phyloP scores from a whole-genome alignment of 2,888 invertebrate species.

The Apodemia zela region DNA sequence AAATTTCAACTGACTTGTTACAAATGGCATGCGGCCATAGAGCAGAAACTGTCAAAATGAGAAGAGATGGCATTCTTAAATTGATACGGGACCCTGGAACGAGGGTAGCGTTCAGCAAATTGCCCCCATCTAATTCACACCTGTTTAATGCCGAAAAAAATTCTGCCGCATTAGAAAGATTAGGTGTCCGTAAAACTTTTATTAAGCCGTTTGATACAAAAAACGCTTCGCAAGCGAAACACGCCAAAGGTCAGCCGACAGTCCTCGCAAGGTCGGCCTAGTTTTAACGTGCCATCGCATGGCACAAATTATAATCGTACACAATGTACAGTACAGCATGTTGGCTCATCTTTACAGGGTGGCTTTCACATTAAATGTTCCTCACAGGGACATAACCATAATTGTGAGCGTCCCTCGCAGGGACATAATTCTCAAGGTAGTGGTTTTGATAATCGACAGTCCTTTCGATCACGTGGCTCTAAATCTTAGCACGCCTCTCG shows the following conservation, averaged over 20 bases:
- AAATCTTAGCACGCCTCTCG: too few species aligned
- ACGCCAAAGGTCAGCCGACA: too few species aligned
- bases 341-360: not conserved
- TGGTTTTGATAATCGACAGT: too few species aligned
- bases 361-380: not conserved
- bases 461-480: too few species aligned
- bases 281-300: not conserved
- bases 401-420: not conserved
- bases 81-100: not conserved
- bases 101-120: not conserved
- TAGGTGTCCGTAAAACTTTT: not conserved
- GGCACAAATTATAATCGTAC: not conserved
- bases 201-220: not conserved
- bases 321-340: not conserved
- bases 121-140: not conserved
- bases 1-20: too few species aligned
- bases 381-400: not conserved
- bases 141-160: too few species aligned
- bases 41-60: slow-evolving; percentile 21
- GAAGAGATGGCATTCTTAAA: slow-evolving; percentile 17
- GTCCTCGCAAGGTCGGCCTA: not conserved
- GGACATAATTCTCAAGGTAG: not conserved
- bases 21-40: slow-evolving; percentile 23
- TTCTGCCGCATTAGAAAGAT: not conserved
- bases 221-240: too few species aligned